These are phyloP conservation scores for Lycocerus yunnanus DNA, from an alignment of 2,888 invertebrate genomes.

Conservation along the genomic window DNA sequence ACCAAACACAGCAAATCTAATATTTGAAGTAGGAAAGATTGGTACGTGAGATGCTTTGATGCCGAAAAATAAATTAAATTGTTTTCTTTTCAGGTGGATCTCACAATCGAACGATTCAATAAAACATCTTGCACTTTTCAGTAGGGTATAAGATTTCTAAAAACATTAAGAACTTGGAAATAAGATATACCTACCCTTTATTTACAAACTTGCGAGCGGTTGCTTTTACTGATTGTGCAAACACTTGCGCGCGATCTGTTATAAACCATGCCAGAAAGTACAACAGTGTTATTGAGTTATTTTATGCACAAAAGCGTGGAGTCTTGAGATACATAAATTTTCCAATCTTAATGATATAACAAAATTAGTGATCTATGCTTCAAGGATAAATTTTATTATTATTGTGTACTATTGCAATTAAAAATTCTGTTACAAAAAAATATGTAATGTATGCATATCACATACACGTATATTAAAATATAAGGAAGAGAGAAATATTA, in stretches of 20 bases:
- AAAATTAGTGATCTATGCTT: neutral
- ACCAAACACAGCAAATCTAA: conserved; percentile 11
- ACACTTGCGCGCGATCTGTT: conserved; percentile 7
- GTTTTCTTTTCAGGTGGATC: conserved; percentile 20
- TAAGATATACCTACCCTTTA: conserved; percentile 7
- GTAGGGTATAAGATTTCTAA: conserved; percentile 12
- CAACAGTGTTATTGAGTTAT: conserved; percentile 2
- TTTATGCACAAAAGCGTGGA: neutral
- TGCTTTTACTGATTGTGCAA: conserved; percentile 9
- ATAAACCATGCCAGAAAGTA: conserved; percentile 4
- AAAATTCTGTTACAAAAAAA: too few species aligned
- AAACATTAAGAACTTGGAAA: conserved; percentile 19
- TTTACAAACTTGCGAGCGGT: conserved; percentile 11
- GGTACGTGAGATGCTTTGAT: conserved; percentile 16
- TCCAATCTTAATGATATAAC: neutral
- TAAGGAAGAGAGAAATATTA: too few species aligned
- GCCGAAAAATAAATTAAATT: conserved; percentile 17
- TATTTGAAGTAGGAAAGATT: conserved; percentile 13
- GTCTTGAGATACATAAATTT: neutral
- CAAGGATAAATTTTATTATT: too few species aligned
- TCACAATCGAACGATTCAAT: conserved; percentile 14
- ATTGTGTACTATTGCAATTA: too few species aligned
- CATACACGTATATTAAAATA: too few species aligned
- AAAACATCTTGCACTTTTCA: conserved; percentile 15
- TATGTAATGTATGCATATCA: too few species aligned